These are phyloP conservation scores for Zaprionus lineosus DNA, from an alignment of 2,888 invertebrate genomes.

Conservation along the genomic window DNA sequence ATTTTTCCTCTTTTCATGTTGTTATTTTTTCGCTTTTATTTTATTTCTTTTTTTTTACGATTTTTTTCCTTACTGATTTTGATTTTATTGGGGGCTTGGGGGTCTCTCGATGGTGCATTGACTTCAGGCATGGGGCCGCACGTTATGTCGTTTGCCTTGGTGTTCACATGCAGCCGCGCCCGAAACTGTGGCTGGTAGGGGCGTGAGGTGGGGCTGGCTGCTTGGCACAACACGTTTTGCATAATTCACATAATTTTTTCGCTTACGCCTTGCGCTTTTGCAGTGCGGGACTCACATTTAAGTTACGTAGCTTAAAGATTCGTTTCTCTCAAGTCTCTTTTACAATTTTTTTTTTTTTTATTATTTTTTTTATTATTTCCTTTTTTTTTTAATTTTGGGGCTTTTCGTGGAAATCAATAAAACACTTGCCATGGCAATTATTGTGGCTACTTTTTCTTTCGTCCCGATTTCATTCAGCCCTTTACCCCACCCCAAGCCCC, in stretches of 20 bases:
- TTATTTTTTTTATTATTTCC: not conserved
- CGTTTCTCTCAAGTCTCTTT: slow-evolving; percentile 17
- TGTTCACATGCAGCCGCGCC: slow-evolving; percentile 1
- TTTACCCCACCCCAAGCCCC: too few species aligned
- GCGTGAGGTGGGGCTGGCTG: too few species aligned
- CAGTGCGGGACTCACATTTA: slow-evolving; percentile 40
- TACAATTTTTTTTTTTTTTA: not conserved
- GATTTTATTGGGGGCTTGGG: not conserved
- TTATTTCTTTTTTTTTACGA: too few species aligned
- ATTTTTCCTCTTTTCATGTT: too few species aligned
- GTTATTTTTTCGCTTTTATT: not conserved
- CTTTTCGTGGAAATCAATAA: slow-evolving; percentile 74
- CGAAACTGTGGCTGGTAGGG: too few species aligned
- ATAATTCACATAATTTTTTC: slow-evolving; percentile 69
- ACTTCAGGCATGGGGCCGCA: slow-evolving; percentile 22
- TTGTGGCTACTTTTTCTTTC: not conserved
- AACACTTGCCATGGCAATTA: slow-evolving; percentile 39
- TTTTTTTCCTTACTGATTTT: too few species aligned
- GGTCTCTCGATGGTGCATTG: slow-evolving; percentile 37
- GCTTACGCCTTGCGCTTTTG: slow-evolving; percentile 66
- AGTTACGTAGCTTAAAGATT: slow-evolving; percentile 59
- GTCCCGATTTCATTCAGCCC: too few species aligned
- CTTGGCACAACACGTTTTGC: slow-evolving; percentile 63
- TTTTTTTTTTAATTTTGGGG: slow-evolving; percentile 6
- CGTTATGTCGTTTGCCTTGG: slow-evolving; percentile 13